Base-by-base conservation (phyloP, 1,140 invertebrate genomes). In the Nasonia vitripennis region DNA sequence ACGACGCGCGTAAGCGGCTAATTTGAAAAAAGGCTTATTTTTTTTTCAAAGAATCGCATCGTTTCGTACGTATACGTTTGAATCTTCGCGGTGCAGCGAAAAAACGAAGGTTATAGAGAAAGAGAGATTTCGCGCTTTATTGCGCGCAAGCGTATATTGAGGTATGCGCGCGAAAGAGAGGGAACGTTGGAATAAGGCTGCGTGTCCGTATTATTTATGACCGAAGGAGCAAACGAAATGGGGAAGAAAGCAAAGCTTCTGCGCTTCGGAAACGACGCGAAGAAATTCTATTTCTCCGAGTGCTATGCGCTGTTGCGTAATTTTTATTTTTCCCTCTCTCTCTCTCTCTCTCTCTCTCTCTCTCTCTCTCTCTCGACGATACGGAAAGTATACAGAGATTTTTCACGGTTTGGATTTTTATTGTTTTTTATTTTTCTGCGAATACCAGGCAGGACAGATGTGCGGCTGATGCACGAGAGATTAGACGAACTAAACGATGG, bases 231-330 rank as follows among this genome's bases (percentile, higher is more conserved):
- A 77, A 27, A 77, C 51, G 74, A 48, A 78, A 62, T 62, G 17
- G 27, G 41, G 55, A 78, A 27, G 77, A 62, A 78, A 78, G 51
- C 51, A 78, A 78, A 62, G 51, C 41, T 78, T 12, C 48, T 14
- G 27, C 27, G 48, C 27, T 11, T 55, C 73, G 7, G 45, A 78
- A 78, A 23, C 37, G 31, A 23, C 41, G 5, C 20, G n/a, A 67
- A 78, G 77, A 62, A 78, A 78, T 78, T 78, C 77, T 78, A 78
- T 78, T 78, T 62, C 77, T 27, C 37, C 10, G 34, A 3, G 34
- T 0, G 74, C 74, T 34, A 45, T 45, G 41, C 23, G 37, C 14
- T 31, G 2, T 71, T 12, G 12, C 68, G 27, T 31, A 70, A 55
- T 62, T n/a, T 31, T 34, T 71, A 31, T 71, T 34, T 11, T 23